These are phyloP conservation scores for Allobates femoralis DNA, from an alignment of 2,797 vertebrate genomes.

Conservation along the genomic window DNA sequence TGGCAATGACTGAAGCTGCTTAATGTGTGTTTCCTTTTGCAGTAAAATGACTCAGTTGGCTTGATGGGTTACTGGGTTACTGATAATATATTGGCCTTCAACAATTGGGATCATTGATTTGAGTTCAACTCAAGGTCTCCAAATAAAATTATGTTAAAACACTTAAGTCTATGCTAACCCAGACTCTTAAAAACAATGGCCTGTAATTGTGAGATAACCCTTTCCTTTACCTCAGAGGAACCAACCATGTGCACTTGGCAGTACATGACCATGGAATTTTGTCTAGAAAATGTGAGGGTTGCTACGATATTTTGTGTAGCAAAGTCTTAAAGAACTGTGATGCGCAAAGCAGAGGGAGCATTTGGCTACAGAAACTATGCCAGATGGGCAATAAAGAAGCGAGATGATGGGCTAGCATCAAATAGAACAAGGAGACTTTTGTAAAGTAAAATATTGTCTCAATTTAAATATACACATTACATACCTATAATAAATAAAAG, in stretches of 20 bases:
- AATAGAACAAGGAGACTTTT: conserved; percentile 39
- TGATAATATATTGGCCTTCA: conserved; percentile 66
- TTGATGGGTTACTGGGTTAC: conserved; percentile 64
- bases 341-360: conserved; percentile 41
- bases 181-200: not conserved
- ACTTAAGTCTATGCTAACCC: conserved; percentile 44
- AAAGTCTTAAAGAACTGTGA: conserved; percentile 34
- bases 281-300: conserved; percentile 45
- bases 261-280: conserved; percentile 35
- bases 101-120: conserved; percentile 39
- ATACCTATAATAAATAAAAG: not conserved
- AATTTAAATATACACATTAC: not conserved
- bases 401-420: conserved; percentile 47
- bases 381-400: conserved; percentile 50
- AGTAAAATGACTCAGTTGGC: conserved; percentile 66
- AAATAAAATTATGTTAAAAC: conserved; percentile 48
- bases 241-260: conserved; percentile 51
- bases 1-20: conserved; percentile 65
- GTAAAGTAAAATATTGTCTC: conserved; percentile 35
- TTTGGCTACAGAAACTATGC: conserved; percentile 54
- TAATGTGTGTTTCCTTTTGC: conserved; percentile 67
- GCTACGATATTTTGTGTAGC: conserved; percentile 53
- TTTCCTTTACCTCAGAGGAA: conserved; percentile 35
- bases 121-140: conserved; percentile 67
- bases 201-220: not conserved